A percentile compares a stretch with the other conserved stretches of the same genome.
Evolutionary conservation across 2,888 invertebrate genomes (phyloP).

Genomic region (Tuta absoluta): DNA sequence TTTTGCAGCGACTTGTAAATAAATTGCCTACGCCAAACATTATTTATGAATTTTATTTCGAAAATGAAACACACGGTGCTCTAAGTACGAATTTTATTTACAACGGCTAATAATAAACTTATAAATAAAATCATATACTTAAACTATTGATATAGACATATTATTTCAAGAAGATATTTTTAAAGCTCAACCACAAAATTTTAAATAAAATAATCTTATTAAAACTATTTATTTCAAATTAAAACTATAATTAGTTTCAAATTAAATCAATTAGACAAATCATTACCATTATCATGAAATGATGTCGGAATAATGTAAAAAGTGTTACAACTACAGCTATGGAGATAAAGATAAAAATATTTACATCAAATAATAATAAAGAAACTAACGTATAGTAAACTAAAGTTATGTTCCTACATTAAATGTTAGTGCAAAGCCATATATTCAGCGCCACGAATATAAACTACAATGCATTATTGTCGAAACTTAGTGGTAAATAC

Average conservation of each 20-base stretch:
- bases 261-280: background rate
- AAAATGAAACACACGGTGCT: slow-evolving; percentile 32
- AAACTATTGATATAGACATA: slow-evolving; percentile 22
- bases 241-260: background rate
- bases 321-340: background rate
- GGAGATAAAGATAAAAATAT: slow-evolving; percentile 23
- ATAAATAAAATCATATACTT: slow-evolving; percentile 15
- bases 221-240: background rate
- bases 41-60: slow-evolving; percentile 8
- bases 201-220: background rate
- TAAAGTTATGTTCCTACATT: slow-evolving; percentile 18
- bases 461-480: slow-evolving; percentile 50
- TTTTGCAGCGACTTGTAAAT: slow-evolving; percentile 38
- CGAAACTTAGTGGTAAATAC: slow-evolving; percentile 34
- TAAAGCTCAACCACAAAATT: slow-evolving; percentile 20
- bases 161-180: slow-evolving; percentile 6
- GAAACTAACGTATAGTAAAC: slow-evolving; percentile 7
- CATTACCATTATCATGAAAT: background rate
- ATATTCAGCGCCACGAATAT: slow-evolving; percentile 40
- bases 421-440: slow-evolving; percentile 37
- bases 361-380: slow-evolving; percentile 26
- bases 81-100: slow-evolving; percentile 71
- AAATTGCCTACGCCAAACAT: slow-evolving; percentile 34
- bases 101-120: slow-evolving; percentile 37
- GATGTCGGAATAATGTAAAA: background rate